Evolutionary conservation across 2,113 vertebrate genomes (phyloP).

Genomic region (Phycodurus eques): DNA sequence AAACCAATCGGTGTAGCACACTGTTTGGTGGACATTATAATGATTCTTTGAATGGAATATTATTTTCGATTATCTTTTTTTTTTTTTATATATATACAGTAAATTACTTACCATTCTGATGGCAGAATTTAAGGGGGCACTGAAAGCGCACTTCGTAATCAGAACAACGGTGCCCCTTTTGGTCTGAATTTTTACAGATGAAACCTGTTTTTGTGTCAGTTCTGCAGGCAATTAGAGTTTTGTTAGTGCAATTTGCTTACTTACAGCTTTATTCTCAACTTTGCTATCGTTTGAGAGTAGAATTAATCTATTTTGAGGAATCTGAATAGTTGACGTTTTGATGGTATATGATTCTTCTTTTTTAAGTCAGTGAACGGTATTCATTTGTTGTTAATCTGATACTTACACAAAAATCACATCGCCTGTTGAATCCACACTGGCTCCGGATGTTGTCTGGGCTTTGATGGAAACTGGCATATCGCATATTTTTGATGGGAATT

Average conservation of each 20-base stretch:
- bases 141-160: conserved; percentile 4
- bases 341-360: not conserved
- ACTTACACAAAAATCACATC: not conserved
- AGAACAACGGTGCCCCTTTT: not conserved
- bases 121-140: not conserved
- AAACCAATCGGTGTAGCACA: conserved; percentile 2
- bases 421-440: not conserved
- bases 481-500: not conserved
- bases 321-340: not conserved
- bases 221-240: not conserved
- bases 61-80: not conserved
- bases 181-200: conserved; percentile 5
- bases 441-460: not conserved
- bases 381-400: not conserved
- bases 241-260: not conserved
- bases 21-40: not conserved
- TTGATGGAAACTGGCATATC: not conserved
- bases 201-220: not conserved
- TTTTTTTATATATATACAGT: not conserved
- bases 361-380: not conserved
- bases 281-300: not conserved
- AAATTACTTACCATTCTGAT: not conserved
- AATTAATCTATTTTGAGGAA: not conserved
- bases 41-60: too few relatives aligned
- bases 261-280: not conserved